Conservation (phyloP, 2,888 invertebrate species). For the Venusia cambrica region DNA sequence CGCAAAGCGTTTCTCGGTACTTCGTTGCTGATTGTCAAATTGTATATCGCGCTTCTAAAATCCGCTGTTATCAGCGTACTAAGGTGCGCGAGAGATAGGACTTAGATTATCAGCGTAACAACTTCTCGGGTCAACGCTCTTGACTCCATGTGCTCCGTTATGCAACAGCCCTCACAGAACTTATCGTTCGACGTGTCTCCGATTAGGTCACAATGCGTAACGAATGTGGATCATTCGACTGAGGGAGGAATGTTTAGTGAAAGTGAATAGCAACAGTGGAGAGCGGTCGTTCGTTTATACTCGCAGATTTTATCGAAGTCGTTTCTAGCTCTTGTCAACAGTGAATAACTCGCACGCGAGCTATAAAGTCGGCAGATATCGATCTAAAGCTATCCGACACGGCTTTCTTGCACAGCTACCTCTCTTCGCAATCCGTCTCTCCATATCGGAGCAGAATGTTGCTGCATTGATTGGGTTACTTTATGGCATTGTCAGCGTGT, state of each 20-base stretch:
- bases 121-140: slow-evolving; percentile 62
- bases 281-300: slow-evolving; percentile 40
- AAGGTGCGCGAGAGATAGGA: slow-evolving; percentile 60
- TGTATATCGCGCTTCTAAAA: slow-evolving; percentile 55
- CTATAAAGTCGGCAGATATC: slow-evolving; percentile 50
- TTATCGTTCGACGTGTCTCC: slow-evolving; percentile 38
- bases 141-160: slow-evolving; percentile 62
- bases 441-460: slow-evolving; percentile 45
- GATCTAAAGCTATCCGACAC: slow-evolving; percentile 45
- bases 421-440: slow-evolving; percentile 47
- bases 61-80: slow-evolving; percentile 52
- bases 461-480: slow-evolving; percentile 57
- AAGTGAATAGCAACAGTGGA: slow-evolving; percentile 49
- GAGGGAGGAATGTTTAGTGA: slow-evolving; percentile 46
- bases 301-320: slow-evolving; percentile 49
- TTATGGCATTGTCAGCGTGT: slow-evolving; percentile 49
- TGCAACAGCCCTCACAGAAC: slow-evolving; percentile 49
- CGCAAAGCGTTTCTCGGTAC: slow-evolving; percentile 33
- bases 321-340: slow-evolving; percentile 48
- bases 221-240: slow-evolving; percentile 28
- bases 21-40: slow-evolving; percentile 37
- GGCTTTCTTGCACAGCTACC: slow-evolving; percentile 41
- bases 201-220: slow-evolving; percentile 38
- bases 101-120: slow-evolving; percentile 57
- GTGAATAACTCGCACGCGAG: slow-evolving; percentile 49